Conservation (phyloP, 1,140 invertebrate genomes). For the Hirudo medicinalis region DNA sequence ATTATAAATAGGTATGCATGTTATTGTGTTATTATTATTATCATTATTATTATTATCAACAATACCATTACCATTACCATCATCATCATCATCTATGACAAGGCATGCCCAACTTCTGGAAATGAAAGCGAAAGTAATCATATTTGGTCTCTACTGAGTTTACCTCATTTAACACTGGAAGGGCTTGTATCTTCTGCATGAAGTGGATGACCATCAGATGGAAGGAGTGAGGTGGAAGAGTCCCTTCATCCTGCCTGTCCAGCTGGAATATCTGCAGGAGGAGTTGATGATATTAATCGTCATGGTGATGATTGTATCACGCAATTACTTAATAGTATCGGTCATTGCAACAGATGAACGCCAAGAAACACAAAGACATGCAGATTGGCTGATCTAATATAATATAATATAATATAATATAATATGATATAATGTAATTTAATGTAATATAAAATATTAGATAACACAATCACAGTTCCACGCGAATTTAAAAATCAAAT, state of each 20-base stretch:
- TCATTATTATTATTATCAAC: too few species aligned
- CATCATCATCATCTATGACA: too few species aligned
- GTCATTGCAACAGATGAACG: background rate
- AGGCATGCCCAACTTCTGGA: background rate
- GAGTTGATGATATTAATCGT: background rate
- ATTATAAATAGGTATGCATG: too few species aligned
- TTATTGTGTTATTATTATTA: too few species aligned
- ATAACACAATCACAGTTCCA: too few species aligned
- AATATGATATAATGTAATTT: too few species aligned
- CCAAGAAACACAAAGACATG: too few species aligned
- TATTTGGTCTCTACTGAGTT: background rate
- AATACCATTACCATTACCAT: too few species aligned
- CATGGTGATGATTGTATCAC: background rate
- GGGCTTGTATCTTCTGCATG: constrained; percentile 33
- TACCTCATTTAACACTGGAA: constrained; percentile 35
- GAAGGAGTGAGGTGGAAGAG: constrained; percentile 35
- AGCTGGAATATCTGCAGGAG: constrained; percentile 33
- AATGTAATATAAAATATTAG: too few species aligned
- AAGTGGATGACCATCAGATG: constrained; percentile 37
- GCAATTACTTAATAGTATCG: background rate
- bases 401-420: too few species aligned
- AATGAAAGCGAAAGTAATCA: background rate
- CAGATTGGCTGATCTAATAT: too few species aligned
- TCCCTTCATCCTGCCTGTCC: constrained; percentile 35
- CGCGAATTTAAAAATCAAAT: too few species aligned